Base-by-base conservation (phyloP, 2,888 invertebrate species). In the Acrobasis repandana region DNA sequence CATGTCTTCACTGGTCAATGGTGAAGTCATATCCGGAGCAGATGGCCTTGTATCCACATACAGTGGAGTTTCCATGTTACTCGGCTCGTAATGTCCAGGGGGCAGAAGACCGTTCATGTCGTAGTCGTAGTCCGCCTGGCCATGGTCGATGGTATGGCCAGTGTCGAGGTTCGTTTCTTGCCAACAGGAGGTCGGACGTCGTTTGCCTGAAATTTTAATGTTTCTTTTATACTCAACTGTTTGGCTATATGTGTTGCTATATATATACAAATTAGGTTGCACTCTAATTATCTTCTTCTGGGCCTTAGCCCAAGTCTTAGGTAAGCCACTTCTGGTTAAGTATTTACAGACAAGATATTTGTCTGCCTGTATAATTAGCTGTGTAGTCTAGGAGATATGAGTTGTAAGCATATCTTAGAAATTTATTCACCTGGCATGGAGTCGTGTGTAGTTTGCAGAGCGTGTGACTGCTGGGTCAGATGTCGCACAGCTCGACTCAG, bases 151-250 rank as follows among this genome's bases (percentile, higher is more conserved):
- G 0, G 96, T 95, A 63, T 94, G 93, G 77, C 96, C 95, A 0
- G 96, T 95, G 82, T 98, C 98, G 34, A 98, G 88, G 86, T 98
- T 98, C 0, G 98, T 98, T 87, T 98, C 98, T 61, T 96, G 93
- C 96, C 98, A 98, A 0, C 95, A 94, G 2, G 95, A 95, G 54
- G 93, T 94, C 16, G 94, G 93, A 63, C 94, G 95, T 8, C 76
- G 81, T 75, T 86, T 86, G 6, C 80, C 85, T 85, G 66, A 0
- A 67, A 69, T 69, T 14, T 11, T 43, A 1, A 43, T 14, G 4
- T 43, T 11, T 43, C n/a, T n/a, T 43, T 11, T 14, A 43, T 43
- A n/a, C 1, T 43, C 6, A 89, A 88, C 85, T 28, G 88, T 28
- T 28, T 28, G n/a, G n/a, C 2, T 28, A 6, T 28, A 28, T 28